Evolutionary conservation across 2,797 vertebrate genomes (phyloP).

Genomic region (Esox masquinongy): DNA sequence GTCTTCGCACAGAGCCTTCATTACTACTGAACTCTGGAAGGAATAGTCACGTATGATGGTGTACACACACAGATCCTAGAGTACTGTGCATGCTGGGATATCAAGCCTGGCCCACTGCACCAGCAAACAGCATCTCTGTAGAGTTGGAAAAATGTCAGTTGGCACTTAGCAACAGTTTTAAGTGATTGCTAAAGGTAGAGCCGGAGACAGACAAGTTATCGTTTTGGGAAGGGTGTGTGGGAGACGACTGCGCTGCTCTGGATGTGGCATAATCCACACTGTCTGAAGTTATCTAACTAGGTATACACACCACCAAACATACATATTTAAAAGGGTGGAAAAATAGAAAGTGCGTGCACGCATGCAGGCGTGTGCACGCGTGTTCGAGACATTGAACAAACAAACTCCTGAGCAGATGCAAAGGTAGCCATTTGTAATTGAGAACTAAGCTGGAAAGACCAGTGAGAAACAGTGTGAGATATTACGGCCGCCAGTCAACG

Average conservation of each 20-base stretch:
- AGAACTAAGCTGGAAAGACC: slow-evolving; percentile 50
- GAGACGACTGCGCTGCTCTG: slow-evolving; percentile 35
- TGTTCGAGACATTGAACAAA: slow-evolving; percentile 22
- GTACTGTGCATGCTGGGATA: slow-evolving; percentile 46
- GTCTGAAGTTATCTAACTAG: slow-evolving; percentile 26
- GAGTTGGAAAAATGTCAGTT: slow-evolving; percentile 9
- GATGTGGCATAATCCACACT: slow-evolving; percentile 28
- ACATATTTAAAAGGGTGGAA: background rate
- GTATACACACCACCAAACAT: slow-evolving; percentile 43
- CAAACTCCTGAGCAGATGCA: slow-evolving; percentile 16
- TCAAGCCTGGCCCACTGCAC: slow-evolving; percentile 40
- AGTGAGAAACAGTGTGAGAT: slow-evolving; percentile 57
- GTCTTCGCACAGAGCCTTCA: slow-evolving; percentile 29
- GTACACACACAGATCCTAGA: slow-evolving; percentile 55
- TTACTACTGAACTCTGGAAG: slow-evolving; percentile 47
- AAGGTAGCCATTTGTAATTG: slow-evolving; percentile 20
- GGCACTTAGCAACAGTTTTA: slow-evolving; percentile 20
- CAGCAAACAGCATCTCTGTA: slow-evolving; percentile 44
- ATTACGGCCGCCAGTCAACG: slow-evolving; percentile 18
- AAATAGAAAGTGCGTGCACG: slow-evolving; percentile 8
- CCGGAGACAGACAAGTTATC: slow-evolving; percentile 43
- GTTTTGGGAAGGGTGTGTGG: slow-evolving; percentile 27
- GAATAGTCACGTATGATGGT: slow-evolving; percentile 42
- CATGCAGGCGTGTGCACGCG: slow-evolving; percentile 10
- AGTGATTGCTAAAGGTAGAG: slow-evolving; percentile 31